A percentile compares a stretch with the other conserved stretches of the same genome.
Evolutionary conservation across 2,888 invertebrate species (phyloP).

Genomic region (Thelaira solivaga): DNA sequence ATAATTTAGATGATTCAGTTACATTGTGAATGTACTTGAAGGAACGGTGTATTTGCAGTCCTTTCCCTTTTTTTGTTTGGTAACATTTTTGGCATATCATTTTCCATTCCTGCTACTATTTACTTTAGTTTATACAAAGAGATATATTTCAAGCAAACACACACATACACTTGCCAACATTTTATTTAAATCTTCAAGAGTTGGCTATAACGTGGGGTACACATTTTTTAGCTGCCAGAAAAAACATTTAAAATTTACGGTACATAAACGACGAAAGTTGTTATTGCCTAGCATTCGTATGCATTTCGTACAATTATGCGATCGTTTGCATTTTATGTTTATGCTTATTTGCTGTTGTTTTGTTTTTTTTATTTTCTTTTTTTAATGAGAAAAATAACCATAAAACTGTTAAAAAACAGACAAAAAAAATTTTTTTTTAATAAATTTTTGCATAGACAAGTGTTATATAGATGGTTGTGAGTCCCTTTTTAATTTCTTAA

Average conservation of each 20-base stretch:
- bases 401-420: not conserved
- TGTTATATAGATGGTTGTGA: not conserved
- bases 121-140: too few relatives aligned
- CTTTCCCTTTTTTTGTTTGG: too few relatives aligned
- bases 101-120: too few relatives aligned
- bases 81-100: too few relatives aligned
- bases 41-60: too few relatives aligned
- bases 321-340: constrained; percentile 45
- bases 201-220: too few relatives aligned
- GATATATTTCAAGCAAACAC: not conserved
- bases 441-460: not conserved
- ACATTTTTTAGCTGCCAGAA: constrained; percentile 26
- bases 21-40: too few relatives aligned
- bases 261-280: constrained; percentile 37
- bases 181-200: too few relatives aligned
- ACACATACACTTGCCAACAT: too few relatives aligned
- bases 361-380: not conserved
- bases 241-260: constrained; percentile 53
- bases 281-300: not conserved
- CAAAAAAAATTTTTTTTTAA: constrained; percentile 24
- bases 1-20: too few relatives aligned
- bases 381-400: constrained; percentile 18
- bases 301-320: constrained; percentile 52
- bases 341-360: not conserved
- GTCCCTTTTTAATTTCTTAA: not conserved